Conservation (phyloP, 2,113 vertebrate genomes). For the Petaurus breviceps region DNA sequence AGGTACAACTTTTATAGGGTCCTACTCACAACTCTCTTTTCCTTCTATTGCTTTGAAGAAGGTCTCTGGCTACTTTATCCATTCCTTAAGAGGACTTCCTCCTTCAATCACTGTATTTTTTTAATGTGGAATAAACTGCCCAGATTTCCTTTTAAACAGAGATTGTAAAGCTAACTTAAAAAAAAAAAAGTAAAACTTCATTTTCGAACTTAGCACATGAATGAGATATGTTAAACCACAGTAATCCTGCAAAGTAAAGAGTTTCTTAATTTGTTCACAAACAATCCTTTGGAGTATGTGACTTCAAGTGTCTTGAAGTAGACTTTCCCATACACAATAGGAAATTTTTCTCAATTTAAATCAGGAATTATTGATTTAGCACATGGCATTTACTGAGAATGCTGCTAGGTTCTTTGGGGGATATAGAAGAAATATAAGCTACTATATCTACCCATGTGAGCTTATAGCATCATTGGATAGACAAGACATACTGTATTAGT, state of each 20-base stretch:
- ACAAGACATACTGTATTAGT: neutral
- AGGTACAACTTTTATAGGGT: slow-evolving; percentile 85
- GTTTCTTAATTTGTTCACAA: neutral
- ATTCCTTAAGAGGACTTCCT: neutral
- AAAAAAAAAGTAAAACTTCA: neutral
- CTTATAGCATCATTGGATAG: neutral
- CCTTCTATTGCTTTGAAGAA: slow-evolving; percentile 12
- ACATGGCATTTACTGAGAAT: neutral
- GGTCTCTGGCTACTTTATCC: neutral
- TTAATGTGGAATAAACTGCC: neutral
- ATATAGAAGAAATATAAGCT: neutral
- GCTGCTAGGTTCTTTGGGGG: neutral
- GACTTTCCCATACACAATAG: neutral
- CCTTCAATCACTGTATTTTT: neutral
- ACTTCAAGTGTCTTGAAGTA: neutral
- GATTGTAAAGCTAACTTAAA: neutral
- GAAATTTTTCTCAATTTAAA: neutral
- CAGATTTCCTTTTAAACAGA: neutral
- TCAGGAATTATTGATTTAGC: neutral
- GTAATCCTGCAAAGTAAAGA: neutral
- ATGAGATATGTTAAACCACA: slow-evolving; percentile 14
- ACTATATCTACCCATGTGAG: neutral
- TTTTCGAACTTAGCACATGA: neutral
- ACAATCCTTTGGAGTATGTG: neutral
- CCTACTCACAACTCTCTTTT: slow-evolving; percentile 35